These are phyloP conservation scores for Belonocnema kinseyi DNA, from an alignment of 1,140 invertebrate genomes.

Conservation along the genomic window DNA sequence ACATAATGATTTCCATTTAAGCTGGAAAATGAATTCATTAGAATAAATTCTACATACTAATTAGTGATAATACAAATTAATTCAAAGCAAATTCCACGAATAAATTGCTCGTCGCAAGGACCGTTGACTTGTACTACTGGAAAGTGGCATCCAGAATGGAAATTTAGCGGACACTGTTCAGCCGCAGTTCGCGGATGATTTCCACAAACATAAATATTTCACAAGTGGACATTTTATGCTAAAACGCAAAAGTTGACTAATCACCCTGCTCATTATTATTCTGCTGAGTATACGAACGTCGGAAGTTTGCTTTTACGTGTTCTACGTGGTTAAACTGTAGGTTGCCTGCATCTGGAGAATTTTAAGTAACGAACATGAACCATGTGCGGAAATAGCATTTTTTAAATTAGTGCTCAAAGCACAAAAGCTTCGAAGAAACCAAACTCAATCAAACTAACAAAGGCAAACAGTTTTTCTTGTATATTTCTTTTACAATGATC, in stretches of 20 bases:
- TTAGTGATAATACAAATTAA: too few species aligned
- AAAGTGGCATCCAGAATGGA: neutral
- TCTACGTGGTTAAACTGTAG: constrained; percentile 18
- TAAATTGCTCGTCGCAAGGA: neutral
- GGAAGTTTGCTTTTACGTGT: constrained; percentile 26
- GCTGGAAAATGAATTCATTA: too few species aligned
- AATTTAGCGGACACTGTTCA: neutral
- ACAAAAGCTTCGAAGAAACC: neutral
- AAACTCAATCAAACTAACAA: neutral
- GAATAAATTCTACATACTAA: too few species aligned
- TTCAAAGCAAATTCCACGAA: too few species aligned
- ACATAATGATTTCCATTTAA: too few species aligned
- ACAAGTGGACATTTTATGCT: constrained; percentile 11
- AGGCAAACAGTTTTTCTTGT: neutral
- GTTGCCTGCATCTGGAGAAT: constrained; percentile 20
- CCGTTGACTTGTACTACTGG: neutral
- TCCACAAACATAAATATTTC: constrained; percentile 5
- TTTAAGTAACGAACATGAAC: constrained; percentile 19
- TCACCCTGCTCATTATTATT: constrained; percentile 26
- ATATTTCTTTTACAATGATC: neutral
- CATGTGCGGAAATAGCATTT: constrained; percentile 24
- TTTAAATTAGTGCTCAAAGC: constrained; percentile 17
- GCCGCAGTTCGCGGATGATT: neutral
- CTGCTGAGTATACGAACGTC: constrained; percentile 18
- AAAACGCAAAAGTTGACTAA: constrained; percentile 25